Evolutionary conservation across 1,140 invertebrate species (phyloP), one percentile per base, ranked within the genome.

Genomic region (Coenobita brevimanus): DNA sequence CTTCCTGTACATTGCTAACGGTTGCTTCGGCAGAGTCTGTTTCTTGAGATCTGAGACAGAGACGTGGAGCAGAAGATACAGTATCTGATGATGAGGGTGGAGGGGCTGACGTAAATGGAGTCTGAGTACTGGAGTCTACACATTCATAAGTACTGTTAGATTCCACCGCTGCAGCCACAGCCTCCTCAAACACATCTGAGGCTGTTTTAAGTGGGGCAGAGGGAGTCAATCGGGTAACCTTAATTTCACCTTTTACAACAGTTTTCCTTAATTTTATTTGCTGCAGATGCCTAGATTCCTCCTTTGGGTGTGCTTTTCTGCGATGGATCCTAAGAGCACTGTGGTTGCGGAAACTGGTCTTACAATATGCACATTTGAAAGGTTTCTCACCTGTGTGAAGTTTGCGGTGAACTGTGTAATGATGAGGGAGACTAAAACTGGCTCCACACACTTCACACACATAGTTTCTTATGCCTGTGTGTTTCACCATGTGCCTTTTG

Each of bases 401-500:
- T 38, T 80, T 79, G 2, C 78, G 67, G 17, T 87, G 85, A 27
- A 67, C 30, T 41, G 85, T 87, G 60, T 87, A 87, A 30, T 87
- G 85, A 36, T 87, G 85, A 10, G 50, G 41, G 21, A 87, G 62
- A 36, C 33, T 80, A 30, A 87, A 87, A 43, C 85, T 87, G 17
- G 33, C 79, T 30, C 85, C 85, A 57, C 85, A 87, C n/a, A 87
- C 76, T 43, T 87, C 85, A 73, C 85, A 87, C 0, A 87, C 43
- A 57, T 71, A 87, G 27, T 87, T 71, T 64, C 43, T 78, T 0
- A 64, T 64, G 27, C 85, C 85, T 2, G 85, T 87, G 60, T 87
- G 85, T 21, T 60, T 54, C 0, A 80, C 43, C 85, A 87, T 87
- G 36, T 87, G 85, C 24, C 79, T 75, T 6, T 80, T 79, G 17